phyloP scores from a whole-genome alignment of 2,888 invertebrate species.

The Dicranocentrus wangi region DNA sequence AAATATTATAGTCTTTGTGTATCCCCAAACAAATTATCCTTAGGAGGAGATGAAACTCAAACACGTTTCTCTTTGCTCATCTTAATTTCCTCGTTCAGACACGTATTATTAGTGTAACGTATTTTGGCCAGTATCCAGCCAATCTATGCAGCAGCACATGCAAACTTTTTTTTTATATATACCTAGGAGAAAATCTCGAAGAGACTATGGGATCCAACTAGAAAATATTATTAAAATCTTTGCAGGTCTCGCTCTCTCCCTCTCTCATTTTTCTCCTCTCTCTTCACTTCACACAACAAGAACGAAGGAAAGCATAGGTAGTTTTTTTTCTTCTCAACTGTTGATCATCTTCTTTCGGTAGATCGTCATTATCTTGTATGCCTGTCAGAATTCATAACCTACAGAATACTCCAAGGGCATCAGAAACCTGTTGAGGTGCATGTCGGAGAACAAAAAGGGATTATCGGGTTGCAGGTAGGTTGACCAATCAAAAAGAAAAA shows the following conservation, averaged over 20 bases:
- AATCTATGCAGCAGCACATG: not conserved
- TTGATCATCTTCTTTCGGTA: constrained; percentile 38
- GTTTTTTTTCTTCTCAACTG: not conserved
- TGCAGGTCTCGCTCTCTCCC: too few species aligned
- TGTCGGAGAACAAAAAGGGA: constrained; percentile 16
- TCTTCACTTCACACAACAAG: too few species aligned
- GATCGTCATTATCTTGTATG: constrained; percentile 43
- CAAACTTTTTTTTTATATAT: too few species aligned
- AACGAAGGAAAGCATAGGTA: too few species aligned
- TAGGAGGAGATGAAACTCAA: constrained; percentile 47
- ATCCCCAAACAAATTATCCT: constrained; percentile 44
- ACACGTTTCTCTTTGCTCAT: constrained; percentile 42
- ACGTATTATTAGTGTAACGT: constrained; percentile 33
- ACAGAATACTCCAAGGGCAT: constrained; percentile 40
- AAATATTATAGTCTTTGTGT: too few species aligned
- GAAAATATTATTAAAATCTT: too few species aligned
- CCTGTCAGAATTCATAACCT: constrained; percentile 34
- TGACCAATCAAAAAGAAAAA: too few species aligned
- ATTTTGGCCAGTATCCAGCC: constrained; percentile 47
- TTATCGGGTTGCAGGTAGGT: not conserved
- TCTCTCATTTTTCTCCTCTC: too few species aligned
- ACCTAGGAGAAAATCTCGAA: too few species aligned
- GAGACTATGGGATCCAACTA: too few species aligned
- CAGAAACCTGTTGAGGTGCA: constrained; percentile 29
- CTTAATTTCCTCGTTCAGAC: constrained; percentile 39